A percentile compares a stretch with the other conserved stretches of the same genome.
Evolutionary conservation across 1,140 invertebrate species (phyloP).

Genomic region (Hylyphantes graminicola): DNA sequence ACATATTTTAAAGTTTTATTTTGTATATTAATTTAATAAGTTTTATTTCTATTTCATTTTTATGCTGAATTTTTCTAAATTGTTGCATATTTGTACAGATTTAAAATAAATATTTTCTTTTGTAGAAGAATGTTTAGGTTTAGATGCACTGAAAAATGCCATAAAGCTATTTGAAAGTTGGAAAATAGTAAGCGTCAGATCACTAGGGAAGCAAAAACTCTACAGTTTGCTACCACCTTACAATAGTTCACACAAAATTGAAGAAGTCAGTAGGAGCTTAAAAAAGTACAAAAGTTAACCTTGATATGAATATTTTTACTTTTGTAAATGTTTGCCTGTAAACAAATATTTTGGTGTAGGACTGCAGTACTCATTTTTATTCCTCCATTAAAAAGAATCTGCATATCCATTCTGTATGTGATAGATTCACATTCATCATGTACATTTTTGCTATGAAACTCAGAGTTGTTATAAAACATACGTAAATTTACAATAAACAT

Average conservation of each 20-base stretch:
- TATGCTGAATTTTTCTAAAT: background rate
- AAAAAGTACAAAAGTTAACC: slow-evolving; percentile 20
- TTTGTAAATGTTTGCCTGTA: background rate
- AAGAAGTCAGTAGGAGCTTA: slow-evolving; percentile 39
- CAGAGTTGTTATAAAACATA: background rate
- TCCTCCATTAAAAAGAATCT: background rate
- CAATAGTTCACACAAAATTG: slow-evolving; percentile 25
- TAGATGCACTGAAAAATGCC: slow-evolving; percentile 52
- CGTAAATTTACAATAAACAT: slow-evolving; percentile 2
- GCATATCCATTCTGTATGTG: background rate
- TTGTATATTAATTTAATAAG: background rate
- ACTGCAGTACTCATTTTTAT: background rate
- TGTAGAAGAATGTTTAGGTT: slow-evolving; percentile 48
- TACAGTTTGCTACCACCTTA: slow-evolving; percentile 39
- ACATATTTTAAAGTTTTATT: slow-evolving; percentile 11
- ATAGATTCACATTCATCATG: background rate
- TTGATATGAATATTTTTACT: background rate
- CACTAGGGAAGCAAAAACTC: slow-evolving; percentile 10
- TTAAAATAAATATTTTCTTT: background rate
- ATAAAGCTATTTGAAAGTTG: slow-evolving; percentile 51
- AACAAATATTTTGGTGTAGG: background rate
- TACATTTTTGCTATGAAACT: background rate
- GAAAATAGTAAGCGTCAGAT: slow-evolving; percentile 40
- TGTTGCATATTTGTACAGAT: background rate
- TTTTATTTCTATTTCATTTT: slow-evolving; percentile 1